Conservation (phyloP, 2,888 invertebrate genomes). For the Pasiphila rectangulata region DNA sequence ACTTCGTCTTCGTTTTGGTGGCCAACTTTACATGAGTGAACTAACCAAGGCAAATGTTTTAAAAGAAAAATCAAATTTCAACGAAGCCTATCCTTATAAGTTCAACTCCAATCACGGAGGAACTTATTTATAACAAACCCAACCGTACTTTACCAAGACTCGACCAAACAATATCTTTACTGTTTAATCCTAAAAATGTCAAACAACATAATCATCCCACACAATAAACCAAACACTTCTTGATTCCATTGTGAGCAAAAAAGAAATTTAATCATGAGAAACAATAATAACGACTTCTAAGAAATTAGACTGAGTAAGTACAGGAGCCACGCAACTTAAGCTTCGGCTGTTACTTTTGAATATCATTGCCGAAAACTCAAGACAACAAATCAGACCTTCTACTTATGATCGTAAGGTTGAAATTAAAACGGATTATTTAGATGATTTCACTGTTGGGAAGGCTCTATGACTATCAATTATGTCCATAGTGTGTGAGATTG, state of each 20-base stretch:
- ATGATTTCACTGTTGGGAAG: conserved; percentile 76
- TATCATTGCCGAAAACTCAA: conserved; percentile 39
- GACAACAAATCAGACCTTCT: conserved; percentile 41
- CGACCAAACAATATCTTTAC: conserved; percentile 28
- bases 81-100: too few species aligned
- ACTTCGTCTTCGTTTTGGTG: too few species aligned
- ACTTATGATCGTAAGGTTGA: conserved; percentile 36
- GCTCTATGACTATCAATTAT: conserved; percentile 80
- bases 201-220: conserved; percentile 56
- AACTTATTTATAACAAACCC: conserved; percentile 1
- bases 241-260: conserved; percentile 72
- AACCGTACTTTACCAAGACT: background rate
- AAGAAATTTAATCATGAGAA: conserved; percentile 81
- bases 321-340: conserved; percentile 78
- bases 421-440: conserved; percentile 34
- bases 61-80: too few species aligned
- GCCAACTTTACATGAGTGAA: too few species aligned
- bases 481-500: conserved; percentile 71
- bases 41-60: too few species aligned
- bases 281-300: conserved; percentile 78
- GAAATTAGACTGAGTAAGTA: conserved; percentile 78
- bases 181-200: conserved; percentile 43
- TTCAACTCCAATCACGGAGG: background rate
- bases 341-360: conserved; percentile 66
- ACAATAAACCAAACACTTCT: conserved; percentile 61